Conservation (phyloP, 2,113 vertebrate genomes). For the Fulmarus glacialis region DNA sequence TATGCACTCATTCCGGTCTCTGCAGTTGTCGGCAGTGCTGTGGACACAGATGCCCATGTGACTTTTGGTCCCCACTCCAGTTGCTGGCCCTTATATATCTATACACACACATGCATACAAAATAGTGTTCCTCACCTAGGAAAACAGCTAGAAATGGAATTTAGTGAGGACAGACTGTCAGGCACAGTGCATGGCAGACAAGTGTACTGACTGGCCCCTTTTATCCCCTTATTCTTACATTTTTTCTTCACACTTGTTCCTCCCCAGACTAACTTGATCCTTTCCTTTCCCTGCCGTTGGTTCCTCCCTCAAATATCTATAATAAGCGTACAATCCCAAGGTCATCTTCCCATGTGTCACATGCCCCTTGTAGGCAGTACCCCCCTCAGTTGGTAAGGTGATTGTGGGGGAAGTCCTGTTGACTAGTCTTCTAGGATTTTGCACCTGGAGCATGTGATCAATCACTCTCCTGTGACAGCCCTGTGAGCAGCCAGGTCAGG, state of each 20-base stretch:
- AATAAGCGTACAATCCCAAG: background rate
- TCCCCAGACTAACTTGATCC: background rate
- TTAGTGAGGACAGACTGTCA: background rate
- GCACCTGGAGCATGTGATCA: background rate
- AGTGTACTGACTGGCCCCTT: background rate
- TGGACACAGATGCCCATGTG: background rate
- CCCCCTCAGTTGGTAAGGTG: background rate
- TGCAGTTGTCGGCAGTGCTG: background rate
- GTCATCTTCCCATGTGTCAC: background rate
- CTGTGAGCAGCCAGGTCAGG: background rate
- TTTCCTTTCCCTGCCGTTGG: background rate
- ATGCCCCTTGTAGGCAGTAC: background rate
- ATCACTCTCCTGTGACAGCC: background rate
- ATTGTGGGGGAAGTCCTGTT: background rate
- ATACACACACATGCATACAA: rapidly evolving
- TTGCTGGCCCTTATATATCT: background rate
- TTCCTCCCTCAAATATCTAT: background rate
- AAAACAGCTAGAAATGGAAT: background rate
- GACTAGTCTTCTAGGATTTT: background rate
- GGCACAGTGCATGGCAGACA: background rate
- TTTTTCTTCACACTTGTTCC: background rate
- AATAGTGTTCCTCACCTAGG: background rate
- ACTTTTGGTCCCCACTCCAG: background rate
- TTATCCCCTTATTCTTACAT: background rate
- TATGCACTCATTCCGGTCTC: background rate